Evolutionary conservation across 1,140 invertebrate species (phyloP).

Genomic region (Epicauta chinensis): DNA sequence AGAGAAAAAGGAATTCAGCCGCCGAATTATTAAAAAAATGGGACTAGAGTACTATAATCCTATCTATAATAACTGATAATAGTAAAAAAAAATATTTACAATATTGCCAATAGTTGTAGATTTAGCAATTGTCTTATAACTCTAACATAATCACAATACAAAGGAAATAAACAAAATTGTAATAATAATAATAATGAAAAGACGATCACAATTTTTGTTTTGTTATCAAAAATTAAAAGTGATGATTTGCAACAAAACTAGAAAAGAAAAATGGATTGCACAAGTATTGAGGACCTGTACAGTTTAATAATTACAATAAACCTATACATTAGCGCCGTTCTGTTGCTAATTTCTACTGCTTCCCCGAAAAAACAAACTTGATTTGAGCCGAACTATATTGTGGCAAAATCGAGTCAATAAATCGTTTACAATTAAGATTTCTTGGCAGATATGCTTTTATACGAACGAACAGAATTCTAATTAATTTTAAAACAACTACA

Average conservation of each 20-base stretch:
- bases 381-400: no score
- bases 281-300: conserved; percentile 27
- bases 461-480: no score
- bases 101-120: no score
- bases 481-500: no score
- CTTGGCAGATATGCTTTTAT: no score
- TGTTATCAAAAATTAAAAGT: neutral
- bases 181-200: conserved; percentile 8
- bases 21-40: conserved; percentile 10
- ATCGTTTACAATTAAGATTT: no score
- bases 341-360: no score
- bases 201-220: no score
- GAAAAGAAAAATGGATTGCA: conserved; percentile 17
- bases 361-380: no score
- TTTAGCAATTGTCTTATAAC: conserved; percentile 2
- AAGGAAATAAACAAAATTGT: conserved; percentile 3
- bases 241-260: conserved; percentile 1
- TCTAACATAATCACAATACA: conserved; percentile 19
- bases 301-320: conserved; percentile 25
- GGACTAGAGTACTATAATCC: conserved; percentile 22
- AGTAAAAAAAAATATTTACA: conserved; percentile 11
- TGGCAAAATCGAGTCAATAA: no score
- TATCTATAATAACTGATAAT: conserved; percentile 7
- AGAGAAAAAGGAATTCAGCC: conserved; percentile 5
- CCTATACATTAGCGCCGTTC: conserved; percentile 22